Evolutionary conservation across 2,113 vertebrate genomes (phyloP).

Genomic region (Sardina pilchardus): DNA sequence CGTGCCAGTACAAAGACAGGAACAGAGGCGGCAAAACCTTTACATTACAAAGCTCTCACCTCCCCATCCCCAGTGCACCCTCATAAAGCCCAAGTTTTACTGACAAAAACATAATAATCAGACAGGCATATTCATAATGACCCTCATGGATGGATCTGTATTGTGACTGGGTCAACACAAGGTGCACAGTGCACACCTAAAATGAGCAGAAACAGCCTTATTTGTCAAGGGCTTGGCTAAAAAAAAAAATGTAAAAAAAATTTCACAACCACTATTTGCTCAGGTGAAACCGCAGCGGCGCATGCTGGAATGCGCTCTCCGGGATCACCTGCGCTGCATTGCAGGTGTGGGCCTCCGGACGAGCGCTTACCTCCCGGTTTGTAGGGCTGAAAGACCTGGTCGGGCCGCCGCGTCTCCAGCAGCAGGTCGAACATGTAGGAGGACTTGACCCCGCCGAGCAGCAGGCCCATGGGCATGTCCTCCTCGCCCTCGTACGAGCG

Average conservation of each 20-base stretch:
- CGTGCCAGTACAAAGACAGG: background rate
- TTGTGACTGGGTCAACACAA: background rate
- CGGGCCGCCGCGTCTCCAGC: constrained; percentile 87
- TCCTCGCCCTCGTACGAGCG: constrained; percentile 94
- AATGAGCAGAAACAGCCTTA: background rate
- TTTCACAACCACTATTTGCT: background rate
- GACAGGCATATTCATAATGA: background rate
- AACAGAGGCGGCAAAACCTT: background rate
- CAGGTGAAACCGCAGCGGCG: background rate
- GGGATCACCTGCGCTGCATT: background rate
- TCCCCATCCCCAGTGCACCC: background rate
- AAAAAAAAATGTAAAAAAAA: background rate
- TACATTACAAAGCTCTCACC: background rate
- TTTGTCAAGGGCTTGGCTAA: background rate
- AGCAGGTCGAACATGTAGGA: constrained; percentile 98
- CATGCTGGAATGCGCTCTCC: background rate
- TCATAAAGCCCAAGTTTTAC: background rate
- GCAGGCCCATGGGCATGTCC: constrained; percentile 91
- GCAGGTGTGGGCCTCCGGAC: background rate
- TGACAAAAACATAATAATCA: background rate
- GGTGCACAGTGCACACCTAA: background rate
- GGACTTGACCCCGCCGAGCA: constrained; percentile 95
- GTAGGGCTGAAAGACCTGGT: constrained; percentile 93
- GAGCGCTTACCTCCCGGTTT: constrained; percentile 90
- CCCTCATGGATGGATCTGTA: background rate